Base-by-base conservation (phyloP, 2,888 invertebrate species). In the Carterocephalus palaemon region DNA sequence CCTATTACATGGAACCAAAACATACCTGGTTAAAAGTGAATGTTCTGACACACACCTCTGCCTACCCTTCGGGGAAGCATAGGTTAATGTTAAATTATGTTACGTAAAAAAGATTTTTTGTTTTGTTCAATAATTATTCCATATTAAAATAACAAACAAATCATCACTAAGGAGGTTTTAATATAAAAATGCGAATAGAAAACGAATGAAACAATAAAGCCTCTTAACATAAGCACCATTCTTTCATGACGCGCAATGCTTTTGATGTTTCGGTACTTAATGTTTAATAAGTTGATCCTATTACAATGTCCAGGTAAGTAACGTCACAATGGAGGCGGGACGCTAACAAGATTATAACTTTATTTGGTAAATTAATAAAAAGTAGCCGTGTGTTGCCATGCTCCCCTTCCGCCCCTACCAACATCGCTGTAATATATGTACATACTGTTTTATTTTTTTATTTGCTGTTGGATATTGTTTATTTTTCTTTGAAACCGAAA, bases 201-300 rank as follows among this genome's bases (percentile, higher is more conserved):
- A 57, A 55, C 55, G 58, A 56, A 52, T 51, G 53, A 51, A 43
- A 53, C 48, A 45, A 50, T 52, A 72, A 82, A 83, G 74, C 83
- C 81, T 81, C 82, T 83, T 84, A 83, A 67, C 71, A 68, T 37
- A 68, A 73, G 69, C 69, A 56, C 52, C 64, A 74, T 82, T 81
- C 79, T 77, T 80, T 79, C 68, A 60, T 68, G 64, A 57, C 53
- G 66, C 55, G 62, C 62, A 65, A 74, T 62, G 80, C 82, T 81
- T 84, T 86, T 87, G 86, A 87, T 88, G 87, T 84, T 75, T 69
- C 15, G 71, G 63, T 85, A 86, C 87, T 87, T 87, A 84, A 78
- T 83, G 74, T 83, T 82, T 86, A 80, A 86, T 84, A 86, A 85
- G 83, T 85, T 88, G 85, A 88, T 87, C 88, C 88, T 88, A 86